Conservation (phyloP, 1,140 invertebrate genomes). For the Neodiprion lecontei region DNA sequence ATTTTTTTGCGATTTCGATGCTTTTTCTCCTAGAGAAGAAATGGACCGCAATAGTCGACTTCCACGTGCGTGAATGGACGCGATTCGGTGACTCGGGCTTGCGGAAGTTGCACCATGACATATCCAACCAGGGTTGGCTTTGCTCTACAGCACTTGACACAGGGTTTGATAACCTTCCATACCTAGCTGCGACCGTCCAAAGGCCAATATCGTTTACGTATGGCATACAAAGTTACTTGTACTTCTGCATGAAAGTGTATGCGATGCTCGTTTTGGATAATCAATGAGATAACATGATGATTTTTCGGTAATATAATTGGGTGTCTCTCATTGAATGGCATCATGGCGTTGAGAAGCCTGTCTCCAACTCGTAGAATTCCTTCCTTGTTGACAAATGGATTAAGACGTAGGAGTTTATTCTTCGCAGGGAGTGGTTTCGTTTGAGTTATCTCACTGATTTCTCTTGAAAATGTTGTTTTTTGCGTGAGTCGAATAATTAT, state of each 20-base stretch:
- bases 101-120: too few relatives aligned
- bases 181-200: constrained; percentile 20
- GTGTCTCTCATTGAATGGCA: constrained; percentile 46
- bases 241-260: constrained; percentile 31
- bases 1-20: background rate
- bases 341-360: constrained; percentile 35
- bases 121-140: too few relatives aligned
- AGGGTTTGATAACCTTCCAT: background rate
- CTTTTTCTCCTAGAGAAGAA: background rate
- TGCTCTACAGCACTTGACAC: background rate
- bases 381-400: constrained; percentile 44
- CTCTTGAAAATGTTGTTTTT: constrained; percentile 30
- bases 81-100: too few relatives aligned
- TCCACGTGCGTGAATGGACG: too few relatives aligned
- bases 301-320: constrained; percentile 50
- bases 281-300: constrained; percentile 34
- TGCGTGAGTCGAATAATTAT: constrained; percentile 29
- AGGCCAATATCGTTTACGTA: constrained; percentile 17
- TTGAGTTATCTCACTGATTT: background rate
- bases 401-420: constrained; percentile 27
- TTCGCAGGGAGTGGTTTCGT: background rate
- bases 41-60: background rate
- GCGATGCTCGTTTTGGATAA: constrained; percentile 39
- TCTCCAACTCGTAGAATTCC: constrained; percentile 51
- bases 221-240: constrained; percentile 17